A percentile compares a stretch with the other conserved stretches of the same genome.
These are phyloP conservation scores for Tortrix viridana DNA, from an alignment of 2,888 invertebrate species.

Conservation along the genomic window DNA sequence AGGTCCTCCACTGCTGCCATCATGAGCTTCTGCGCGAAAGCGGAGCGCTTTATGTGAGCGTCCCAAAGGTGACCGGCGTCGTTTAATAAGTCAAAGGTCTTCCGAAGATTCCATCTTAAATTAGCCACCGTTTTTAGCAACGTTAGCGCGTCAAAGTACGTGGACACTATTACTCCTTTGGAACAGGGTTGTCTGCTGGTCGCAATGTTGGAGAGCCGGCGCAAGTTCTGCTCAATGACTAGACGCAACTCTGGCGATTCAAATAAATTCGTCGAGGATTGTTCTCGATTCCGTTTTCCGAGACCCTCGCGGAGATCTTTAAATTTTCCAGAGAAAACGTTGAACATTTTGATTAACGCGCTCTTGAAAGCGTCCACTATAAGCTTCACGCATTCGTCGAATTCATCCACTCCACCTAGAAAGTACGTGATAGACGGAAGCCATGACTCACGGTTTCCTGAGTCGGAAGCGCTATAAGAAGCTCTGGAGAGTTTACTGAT, in stretches of 20 bases:
- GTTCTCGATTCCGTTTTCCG: conserved; percentile 43
- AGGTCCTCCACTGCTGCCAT: conserved; percentile 72
- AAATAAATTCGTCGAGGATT: conserved; percentile 39
- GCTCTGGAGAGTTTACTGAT: too few relatives aligned
- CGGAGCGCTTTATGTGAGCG: conserved; percentile 65
- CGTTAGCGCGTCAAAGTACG: conserved; percentile 48
- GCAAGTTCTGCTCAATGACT: conserved; percentile 50
- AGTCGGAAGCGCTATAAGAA: neutral
- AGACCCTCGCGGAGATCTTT: conserved; percentile 50
- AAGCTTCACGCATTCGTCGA: conserved; percentile 53
- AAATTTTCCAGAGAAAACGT: conserved; percentile 55
- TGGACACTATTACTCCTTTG: conserved; percentile 45
- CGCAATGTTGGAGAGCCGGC: conserved; percentile 45
- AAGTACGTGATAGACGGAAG: conserved; percentile 42
- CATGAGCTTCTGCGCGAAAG: conserved; percentile 65
- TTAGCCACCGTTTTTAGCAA: conserved; percentile 61
- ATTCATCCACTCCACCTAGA: conserved; percentile 48
- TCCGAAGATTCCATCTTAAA: conserved; percentile 62
- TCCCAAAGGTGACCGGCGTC: conserved; percentile 70
- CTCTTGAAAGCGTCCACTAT: conserved; percentile 60
- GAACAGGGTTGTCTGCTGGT: conserved; percentile 35
- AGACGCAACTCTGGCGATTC: conserved; percentile 46
- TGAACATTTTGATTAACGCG: conserved; percentile 55
- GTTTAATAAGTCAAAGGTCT: conserved; percentile 61
- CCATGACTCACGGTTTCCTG: conserved; percentile 17